Percentiles rank a stretch among this genome's conserved stretches.
Conservation (phyloP, 2,113 vertebrate genomes). For the Monopterus albus region DNA sequence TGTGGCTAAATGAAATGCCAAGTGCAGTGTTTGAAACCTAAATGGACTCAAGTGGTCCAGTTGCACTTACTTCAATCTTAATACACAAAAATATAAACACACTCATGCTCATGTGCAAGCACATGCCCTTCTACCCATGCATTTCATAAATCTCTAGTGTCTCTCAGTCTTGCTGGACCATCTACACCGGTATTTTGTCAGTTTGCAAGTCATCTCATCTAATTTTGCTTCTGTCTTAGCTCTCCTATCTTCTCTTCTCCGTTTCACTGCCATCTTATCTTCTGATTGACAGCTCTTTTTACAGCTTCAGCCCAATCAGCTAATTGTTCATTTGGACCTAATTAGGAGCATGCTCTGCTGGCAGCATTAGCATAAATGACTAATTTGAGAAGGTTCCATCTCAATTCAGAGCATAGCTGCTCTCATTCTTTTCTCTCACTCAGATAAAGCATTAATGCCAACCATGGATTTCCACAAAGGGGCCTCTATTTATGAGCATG, state of each 20-base stretch:
- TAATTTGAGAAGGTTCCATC: slow-evolving; percentile 50
- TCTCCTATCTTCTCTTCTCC: neutral
- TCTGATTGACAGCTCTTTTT: slow-evolving; percentile 65
- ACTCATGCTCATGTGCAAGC: neutral
- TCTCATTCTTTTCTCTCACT: slow-evolving; percentile 46
- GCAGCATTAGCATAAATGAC: slow-evolving; percentile 69
- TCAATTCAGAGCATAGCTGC: slow-evolving; percentile 41
- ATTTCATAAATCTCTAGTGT: neutral
- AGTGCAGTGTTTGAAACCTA: slow-evolving; percentile 53
- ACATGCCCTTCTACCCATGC: neutral
- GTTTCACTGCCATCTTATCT: slow-evolving; percentile 20
- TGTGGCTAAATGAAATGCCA: slow-evolving; percentile 60
- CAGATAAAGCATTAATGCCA: slow-evolving; percentile 53
- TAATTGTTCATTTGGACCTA: slow-evolving; percentile 75
- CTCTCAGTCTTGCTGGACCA: neutral
- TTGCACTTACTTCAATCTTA: slow-evolving; percentile 30
- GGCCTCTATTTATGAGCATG: slow-evolving; percentile 28
- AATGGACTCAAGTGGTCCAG: slow-evolving; percentile 58
- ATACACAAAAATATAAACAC: neutral
- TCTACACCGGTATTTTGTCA: slow-evolving; percentile 14
- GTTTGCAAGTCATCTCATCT: neutral
- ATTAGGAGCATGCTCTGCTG: slow-evolving; percentile 60
- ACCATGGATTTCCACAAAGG: slow-evolving; percentile 61
- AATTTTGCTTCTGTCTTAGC: slow-evolving; percentile 2
- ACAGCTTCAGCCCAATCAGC: slow-evolving; percentile 63